A percentile compares a stretch with the other conserved stretches of the same genome.
These are phyloP conservation scores for Lasioglossum vierecki DNA, from an alignment of 2,888 invertebrate species.

Conservation along the genomic window DNA sequence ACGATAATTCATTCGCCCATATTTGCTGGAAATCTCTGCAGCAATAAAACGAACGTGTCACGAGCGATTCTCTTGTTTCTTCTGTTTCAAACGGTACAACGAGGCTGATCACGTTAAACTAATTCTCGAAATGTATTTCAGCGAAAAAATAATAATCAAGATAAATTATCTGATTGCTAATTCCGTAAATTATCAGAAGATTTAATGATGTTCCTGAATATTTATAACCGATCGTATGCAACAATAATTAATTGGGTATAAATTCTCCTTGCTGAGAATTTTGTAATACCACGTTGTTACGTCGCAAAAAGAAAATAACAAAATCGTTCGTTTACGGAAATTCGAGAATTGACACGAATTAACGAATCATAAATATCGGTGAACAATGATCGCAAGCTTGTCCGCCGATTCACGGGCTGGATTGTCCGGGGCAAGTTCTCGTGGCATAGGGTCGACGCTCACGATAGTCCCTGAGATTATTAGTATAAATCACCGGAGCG, in stretches of 20 bases:
- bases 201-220: not conserved
- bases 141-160: not conserved
- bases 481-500: constrained; percentile 15
- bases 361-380: not conserved
- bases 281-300: not conserved
- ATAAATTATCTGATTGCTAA: not conserved
- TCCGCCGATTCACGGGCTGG: not conserved
- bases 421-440: not conserved
- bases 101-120: not conserved
- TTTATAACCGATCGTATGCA: not conserved
- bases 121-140: not conserved
- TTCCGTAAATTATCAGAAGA: not conserved
- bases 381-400: not conserved
- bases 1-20: not conserved
- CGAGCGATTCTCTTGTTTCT: not conserved
- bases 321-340: not conserved
- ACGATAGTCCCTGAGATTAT: constrained; percentile 5
- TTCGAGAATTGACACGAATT: not conserved
- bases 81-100: not conserved
- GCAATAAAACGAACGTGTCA: not conserved
- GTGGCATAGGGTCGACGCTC: not conserved
- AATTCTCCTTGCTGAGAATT: not conserved
- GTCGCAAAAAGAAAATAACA: not conserved
- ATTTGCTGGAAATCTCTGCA: not conserved
- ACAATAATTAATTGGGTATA: not conserved